These are phyloP conservation scores for Leptinotarsa tumamoca DNA, from an alignment of 2,888 invertebrate species.

Conservation along the genomic window DNA sequence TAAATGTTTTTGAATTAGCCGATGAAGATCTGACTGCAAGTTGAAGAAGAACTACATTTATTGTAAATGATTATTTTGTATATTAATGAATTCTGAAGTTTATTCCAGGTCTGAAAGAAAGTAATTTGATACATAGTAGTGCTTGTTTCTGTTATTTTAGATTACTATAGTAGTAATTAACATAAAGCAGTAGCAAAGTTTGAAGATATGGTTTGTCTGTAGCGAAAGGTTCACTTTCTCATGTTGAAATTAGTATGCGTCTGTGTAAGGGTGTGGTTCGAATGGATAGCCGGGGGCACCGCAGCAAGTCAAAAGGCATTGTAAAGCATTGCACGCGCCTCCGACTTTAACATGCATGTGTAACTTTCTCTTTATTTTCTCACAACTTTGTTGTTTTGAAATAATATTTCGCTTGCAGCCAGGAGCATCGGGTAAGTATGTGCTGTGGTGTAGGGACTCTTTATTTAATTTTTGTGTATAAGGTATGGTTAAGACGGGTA, in stretches of 20 bases:
- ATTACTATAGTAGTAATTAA: slow-evolving; percentile 25
- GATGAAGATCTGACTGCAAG: slow-evolving; percentile 51
- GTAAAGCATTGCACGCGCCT: slow-evolving; percentile 64
- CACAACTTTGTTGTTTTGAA: slow-evolving; percentile 44
- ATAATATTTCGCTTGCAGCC: slow-evolving; percentile 60
- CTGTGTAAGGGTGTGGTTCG: slow-evolving; percentile 22
- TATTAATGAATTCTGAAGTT: slow-evolving; percentile 34
- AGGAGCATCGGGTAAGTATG: slow-evolving; percentile 64
- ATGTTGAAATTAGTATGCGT: slow-evolving; percentile 6
- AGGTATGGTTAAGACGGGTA: slow-evolving; percentile 8
- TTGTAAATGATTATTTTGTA: slow-evolving; percentile 17
- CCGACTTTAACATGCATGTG: slow-evolving; percentile 62
- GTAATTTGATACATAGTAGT: slow-evolving; percentile 42
- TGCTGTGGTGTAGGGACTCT: slow-evolving; percentile 57
- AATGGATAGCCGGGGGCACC: slow-evolving; percentile 60
- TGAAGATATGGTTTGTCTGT: not conserved
- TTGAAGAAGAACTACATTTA: slow-evolving; percentile 48
- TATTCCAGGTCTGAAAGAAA: slow-evolving; percentile 54
- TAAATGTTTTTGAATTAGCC: slow-evolving; percentile 37
- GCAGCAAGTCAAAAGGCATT: slow-evolving; percentile 64
- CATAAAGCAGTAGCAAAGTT: slow-evolving; percentile 3
- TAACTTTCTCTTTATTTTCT: slow-evolving; percentile 55
- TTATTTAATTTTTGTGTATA: slow-evolving; percentile 10
- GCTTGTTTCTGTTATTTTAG: slow-evolving; percentile 36
- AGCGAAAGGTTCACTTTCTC: not conserved